Conservation (phyloP, 2,888 invertebrate genomes). For the Lissonota sp. region DNA sequence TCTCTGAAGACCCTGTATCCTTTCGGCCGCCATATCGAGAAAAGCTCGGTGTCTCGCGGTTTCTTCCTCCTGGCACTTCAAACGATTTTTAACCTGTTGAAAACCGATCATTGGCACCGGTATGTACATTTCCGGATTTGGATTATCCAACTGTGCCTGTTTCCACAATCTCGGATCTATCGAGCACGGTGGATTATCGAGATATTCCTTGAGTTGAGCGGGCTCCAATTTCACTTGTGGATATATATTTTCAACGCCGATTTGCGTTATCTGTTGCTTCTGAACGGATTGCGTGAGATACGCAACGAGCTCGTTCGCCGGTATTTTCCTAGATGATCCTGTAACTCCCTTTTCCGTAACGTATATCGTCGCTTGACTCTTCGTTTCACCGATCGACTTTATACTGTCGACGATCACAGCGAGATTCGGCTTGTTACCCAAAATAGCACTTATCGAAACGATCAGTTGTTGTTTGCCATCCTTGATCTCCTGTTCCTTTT, state of each 20-base stretch:
- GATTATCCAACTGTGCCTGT: conserved; percentile 98
- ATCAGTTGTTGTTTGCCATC: conserved; percentile 83
- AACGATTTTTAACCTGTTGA: conserved; percentile 90
- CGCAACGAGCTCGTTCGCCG: conserved; percentile 89
- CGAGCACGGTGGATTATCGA: conserved; percentile 95
- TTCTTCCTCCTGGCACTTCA: conserved; percentile 93
- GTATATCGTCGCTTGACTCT: conserved; percentile 90
- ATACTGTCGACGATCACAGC: conserved; percentile 91
- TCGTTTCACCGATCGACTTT: conserved; percentile 91
- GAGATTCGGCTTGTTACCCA: conserved; percentile 94
- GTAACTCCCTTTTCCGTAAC: conserved; percentile 89
- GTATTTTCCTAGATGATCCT: conserved; percentile 88
- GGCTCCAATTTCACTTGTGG: conserved; percentile 91
- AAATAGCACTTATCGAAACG: conserved; percentile 87
- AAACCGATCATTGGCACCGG: conserved; percentile 98
- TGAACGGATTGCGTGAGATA: conserved; percentile 90
- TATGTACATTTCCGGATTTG: conserved; percentile 94
- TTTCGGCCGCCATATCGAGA: conserved; percentile 91
- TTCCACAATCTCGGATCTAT: conserved; percentile 97
- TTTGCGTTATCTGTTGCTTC: conserved; percentile 89
- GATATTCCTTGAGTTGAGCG: conserved; percentile 93
- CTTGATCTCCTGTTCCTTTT: conserved; percentile 91
- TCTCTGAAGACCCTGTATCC: conserved; percentile 91
- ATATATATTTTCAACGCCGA: conserved; percentile 90
- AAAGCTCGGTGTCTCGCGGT: conserved; percentile 93